Base-by-base conservation (phyloP, 2,888 invertebrate genomes). In the Agrochola litura region DNA sequence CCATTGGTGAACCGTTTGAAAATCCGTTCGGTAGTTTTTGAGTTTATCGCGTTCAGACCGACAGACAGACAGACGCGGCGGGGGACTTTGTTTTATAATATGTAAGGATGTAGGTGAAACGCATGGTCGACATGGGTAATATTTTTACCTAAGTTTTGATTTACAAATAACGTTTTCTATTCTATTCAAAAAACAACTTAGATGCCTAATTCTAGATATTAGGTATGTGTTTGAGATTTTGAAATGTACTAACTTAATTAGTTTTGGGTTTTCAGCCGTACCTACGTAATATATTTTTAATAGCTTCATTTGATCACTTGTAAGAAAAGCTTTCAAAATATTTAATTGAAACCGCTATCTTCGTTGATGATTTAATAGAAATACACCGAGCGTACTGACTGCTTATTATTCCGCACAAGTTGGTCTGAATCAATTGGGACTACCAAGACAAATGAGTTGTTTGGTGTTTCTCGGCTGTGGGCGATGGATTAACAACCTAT, bases 321-420 rank as follows among this genome's bases (percentile, higher is more conserved):
- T 43, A 43, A 68, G 41, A 19, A 61, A 66, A 69, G 14, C 12
- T 56, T 69, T 12, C 54, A 37, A 68, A 76, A 76, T 72, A 73
- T 46, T 19, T 60, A 56, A 66, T 69, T 25, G 52, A 73, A 41
- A 67, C 58, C 71, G 58, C 58, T 56, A 64, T 81, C 65, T 77
- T 46, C 46, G 12, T 81, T 66, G 77, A 58, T 67, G 73, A 77
- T 70, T 58, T 77, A 63, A 81, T 73, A 73, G 63, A 82, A 82
- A 82, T 82, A 67, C 43, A 43, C 8, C 10, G 54, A 66, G 68
- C 71, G 58, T 70, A 65, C 37, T 56, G 69, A 37, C 69, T 77
- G 60, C 70, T 82, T 82, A 73, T 82, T 82, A 82, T 82, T 82
- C 82, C 61, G 73, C 77, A 70, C 72, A 75, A 84, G 74, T 75